Percentiles rank a stretch among this genome's conserved stretches.
Evolutionary conservation across 2,113 vertebrate species (phyloP).

Genomic region (Ophthalmotilapia sp.): DNA sequence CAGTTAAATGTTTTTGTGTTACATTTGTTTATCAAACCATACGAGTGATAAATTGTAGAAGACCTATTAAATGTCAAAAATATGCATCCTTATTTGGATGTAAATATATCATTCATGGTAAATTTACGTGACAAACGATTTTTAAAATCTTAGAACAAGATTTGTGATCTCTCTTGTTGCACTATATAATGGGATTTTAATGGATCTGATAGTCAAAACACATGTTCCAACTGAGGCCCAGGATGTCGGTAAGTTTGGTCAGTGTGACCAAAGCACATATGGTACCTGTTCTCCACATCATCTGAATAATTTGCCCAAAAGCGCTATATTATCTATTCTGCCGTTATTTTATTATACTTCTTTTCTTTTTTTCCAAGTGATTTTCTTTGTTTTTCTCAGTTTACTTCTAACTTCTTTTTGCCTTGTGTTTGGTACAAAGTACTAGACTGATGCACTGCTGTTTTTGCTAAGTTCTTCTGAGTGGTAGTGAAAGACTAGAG

Average conservation of each 20-base stretch:
- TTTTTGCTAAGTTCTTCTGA: conserved; percentile 31
- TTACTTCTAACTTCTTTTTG: conserved; percentile 16
- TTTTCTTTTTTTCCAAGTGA: neutral
- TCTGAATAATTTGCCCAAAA: neutral
- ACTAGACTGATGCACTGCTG: conserved; percentile 3
- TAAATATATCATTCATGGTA: conserved; percentile 47
- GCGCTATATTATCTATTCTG: neutral
- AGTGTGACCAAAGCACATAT: conserved; percentile 24
- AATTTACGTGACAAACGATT: conserved; percentile 47
- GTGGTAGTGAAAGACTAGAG: conserved; percentile 30
- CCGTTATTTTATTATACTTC: neutral
- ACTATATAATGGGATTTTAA: conserved; percentile 60
- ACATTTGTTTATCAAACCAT: neutral
- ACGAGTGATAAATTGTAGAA: conserved; percentile 21
- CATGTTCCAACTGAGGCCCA: conserved; percentile 40
- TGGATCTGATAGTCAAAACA: conserved; percentile 64
- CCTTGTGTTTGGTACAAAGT: conserved; percentile 13
- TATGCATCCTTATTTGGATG: conserved; percentile 14
- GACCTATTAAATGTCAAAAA: conserved; percentile 34
- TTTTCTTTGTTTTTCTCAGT: neutral
- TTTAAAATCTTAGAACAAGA: conserved; percentile 20
- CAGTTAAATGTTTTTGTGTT: neutral
- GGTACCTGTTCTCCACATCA: conserved; percentile 2
- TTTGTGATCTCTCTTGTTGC: conserved; percentile 49
- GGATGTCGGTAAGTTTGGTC: conserved; percentile 30